Conservation (phyloP, 2,113 vertebrate species). For the Todiramphus chloris region DNA sequence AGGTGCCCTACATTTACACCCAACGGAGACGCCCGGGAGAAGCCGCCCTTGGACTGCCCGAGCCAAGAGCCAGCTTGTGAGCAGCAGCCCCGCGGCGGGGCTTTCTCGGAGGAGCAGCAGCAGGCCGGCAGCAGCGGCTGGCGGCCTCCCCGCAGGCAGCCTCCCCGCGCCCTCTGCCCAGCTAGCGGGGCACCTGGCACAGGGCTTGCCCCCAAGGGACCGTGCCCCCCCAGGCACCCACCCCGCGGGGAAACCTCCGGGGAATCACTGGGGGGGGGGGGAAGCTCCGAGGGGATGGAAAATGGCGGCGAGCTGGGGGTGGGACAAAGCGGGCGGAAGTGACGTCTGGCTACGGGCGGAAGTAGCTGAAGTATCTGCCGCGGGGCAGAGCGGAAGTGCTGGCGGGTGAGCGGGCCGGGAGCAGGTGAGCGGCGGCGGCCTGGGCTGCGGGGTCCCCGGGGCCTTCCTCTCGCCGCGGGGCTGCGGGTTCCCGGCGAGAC, state of each 20-base stretch:
- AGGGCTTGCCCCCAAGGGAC: rapidly evolving
- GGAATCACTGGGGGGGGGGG: too few relatives aligned
- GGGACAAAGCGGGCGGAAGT: background rate
- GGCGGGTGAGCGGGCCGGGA: rapidly evolving
- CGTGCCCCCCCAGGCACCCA: rapidly evolving
- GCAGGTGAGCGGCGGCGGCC: background rate
- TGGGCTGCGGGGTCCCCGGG: too few relatives aligned
- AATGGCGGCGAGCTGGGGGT: background rate
- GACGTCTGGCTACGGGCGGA: background rate
- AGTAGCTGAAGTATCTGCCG: background rate
- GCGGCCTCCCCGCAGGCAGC: too few relatives aligned
- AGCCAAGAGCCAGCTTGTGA: rapidly evolving
- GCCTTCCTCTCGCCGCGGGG: too few relatives aligned
- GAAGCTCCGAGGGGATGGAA: rapidly evolving
- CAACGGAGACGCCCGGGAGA: rapidly evolving
- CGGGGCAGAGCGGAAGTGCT: background rate
- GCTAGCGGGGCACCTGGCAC: rapidly evolving
- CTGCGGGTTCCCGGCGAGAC: background rate
- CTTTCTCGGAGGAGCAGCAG: rapidly evolving
- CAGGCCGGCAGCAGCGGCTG: rapidly evolving
- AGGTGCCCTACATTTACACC: rapidly evolving
- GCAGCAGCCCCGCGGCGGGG: rapidly evolving
- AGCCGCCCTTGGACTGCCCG: rapidly evolving
- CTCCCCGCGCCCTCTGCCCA: rapidly evolving
- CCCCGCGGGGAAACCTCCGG: rapidly evolving